Conservation (phyloP, 2,888 invertebrate species). For the Drosophila putrida region DNA sequence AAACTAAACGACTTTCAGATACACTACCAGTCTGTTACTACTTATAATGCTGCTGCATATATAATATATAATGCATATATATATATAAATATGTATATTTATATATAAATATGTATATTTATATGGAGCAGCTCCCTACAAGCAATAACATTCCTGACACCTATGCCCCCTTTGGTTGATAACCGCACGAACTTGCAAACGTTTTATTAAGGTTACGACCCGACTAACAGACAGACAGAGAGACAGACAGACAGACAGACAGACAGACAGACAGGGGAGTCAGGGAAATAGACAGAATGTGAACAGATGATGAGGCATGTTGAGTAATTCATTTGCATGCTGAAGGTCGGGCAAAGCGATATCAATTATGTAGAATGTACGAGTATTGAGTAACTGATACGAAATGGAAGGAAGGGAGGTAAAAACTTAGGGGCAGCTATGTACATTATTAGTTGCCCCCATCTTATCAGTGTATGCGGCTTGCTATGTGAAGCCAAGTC, state of each 20-base stretch:
- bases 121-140: conserved; percentile 49
- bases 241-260: background rate
- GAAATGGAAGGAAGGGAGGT: background rate
- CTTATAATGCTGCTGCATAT: too few relatives aligned
- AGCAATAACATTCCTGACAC: conserved; percentile 67
- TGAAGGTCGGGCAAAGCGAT: conserved; percentile 64
- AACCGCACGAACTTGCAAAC: conserved; percentile 55
- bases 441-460: conserved; percentile 42
- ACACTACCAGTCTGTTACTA: conserved; percentile 14
- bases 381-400: conserved; percentile 41
- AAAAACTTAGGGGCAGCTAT: background rate
- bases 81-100: too few relatives aligned
- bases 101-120: too few relatives aligned
- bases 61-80: too few relatives aligned
- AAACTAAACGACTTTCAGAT: conserved; percentile 13
- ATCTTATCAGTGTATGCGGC: conserved; percentile 38
- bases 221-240: conserved; percentile 1
- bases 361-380: conserved; percentile 59
- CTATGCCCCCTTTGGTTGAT: conserved; percentile 50
- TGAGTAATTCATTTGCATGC: conserved; percentile 74
- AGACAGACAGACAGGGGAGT: background rate
- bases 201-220: conserved; percentile 52
- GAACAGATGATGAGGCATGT: conserved; percentile 46
- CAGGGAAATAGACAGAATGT: background rate
- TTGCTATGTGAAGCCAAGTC: conserved; percentile 40